These are phyloP conservation scores for Coreoperca whiteheadi DNA, from an alignment of 2,113 vertebrate genomes.

Conservation along the genomic window DNA sequence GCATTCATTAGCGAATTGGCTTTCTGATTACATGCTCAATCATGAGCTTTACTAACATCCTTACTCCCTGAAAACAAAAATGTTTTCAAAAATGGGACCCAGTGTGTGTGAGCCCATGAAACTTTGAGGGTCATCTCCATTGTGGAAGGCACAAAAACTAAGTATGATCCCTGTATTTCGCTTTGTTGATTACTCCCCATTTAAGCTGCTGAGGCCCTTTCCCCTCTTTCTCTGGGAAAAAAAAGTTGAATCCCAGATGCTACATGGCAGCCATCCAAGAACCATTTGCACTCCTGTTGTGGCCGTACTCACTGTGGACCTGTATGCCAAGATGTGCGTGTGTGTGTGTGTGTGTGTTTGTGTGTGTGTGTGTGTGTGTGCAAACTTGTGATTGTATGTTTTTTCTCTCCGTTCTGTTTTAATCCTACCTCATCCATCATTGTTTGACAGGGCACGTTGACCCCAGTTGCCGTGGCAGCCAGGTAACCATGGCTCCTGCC, in stretches of 20 bases:
- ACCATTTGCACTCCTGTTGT: conserved; percentile 58
- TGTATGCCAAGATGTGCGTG: conserved; percentile 1
- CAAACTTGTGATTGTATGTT: conserved; percentile 32
- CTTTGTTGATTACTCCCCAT: conserved; percentile 21
- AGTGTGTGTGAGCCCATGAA: neutral
- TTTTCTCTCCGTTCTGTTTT: neutral
- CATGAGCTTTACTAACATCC: conserved; percentile 27
- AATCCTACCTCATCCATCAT: conserved; percentile 62
- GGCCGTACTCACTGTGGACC: conserved; percentile 21
- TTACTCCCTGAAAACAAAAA: neutral
- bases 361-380: conserved; percentile 12
- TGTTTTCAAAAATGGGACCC: neutral
- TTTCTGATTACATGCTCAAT: conserved; percentile 31
- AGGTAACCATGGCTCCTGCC: conserved; percentile 76
- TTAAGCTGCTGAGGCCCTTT: conserved; percentile 19
- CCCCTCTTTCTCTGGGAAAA: conserved; percentile 15
- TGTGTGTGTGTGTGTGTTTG: conserved; percentile 8
- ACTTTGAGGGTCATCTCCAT: conserved; percentile 7
- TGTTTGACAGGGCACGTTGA: conserved; percentile 66
- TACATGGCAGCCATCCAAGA: conserved; percentile 60
- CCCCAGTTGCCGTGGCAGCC: conserved; percentile 70
- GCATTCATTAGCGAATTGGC: conserved; percentile 17
- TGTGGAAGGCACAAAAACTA: neutral
- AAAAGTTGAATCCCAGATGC: conserved; percentile 49
- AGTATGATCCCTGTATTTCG: conserved; percentile 19